A percentile compares a stretch with the other conserved stretches of the same genome.
Conservation (phyloP, 2,113 vertebrate species). For the Fulica atra region DNA sequence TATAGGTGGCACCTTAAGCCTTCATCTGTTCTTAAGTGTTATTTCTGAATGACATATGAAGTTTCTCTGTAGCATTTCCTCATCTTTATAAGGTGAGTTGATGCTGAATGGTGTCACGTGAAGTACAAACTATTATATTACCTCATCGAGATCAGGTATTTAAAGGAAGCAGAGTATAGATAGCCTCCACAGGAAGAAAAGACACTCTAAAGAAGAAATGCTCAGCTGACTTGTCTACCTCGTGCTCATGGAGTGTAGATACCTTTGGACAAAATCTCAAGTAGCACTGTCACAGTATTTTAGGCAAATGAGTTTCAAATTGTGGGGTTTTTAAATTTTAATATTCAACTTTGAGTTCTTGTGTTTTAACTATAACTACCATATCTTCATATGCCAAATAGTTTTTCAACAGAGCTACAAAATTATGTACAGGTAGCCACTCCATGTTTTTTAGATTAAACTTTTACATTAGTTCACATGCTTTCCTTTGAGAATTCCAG, state of each 20-base stretch:
- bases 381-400: neutral
- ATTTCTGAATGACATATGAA: slow-evolving; percentile 25
- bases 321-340: neutral
- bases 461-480: neutral
- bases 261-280: neutral
- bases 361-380: neutral
- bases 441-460: neutral
- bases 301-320: neutral
- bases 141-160: neutral
- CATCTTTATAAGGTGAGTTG: neutral
- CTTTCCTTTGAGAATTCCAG: neutral
- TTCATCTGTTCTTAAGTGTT: neutral
- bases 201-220: neutral
- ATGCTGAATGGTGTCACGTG: neutral
- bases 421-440: neutral
- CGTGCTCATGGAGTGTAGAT: too few relatives aligned
- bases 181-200: neutral
- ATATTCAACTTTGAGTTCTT: neutral
- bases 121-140: slow-evolving; percentile 5
- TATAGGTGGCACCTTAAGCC: neutral
- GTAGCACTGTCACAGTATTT: neutral
- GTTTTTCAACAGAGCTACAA: neutral
- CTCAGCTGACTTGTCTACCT: neutral
- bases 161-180: neutral
- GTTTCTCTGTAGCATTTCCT: neutral